These are phyloP conservation scores for Acromyrmex heyeri DNA, from an alignment of 1,140 invertebrate species.

Conservation along the genomic window DNA sequence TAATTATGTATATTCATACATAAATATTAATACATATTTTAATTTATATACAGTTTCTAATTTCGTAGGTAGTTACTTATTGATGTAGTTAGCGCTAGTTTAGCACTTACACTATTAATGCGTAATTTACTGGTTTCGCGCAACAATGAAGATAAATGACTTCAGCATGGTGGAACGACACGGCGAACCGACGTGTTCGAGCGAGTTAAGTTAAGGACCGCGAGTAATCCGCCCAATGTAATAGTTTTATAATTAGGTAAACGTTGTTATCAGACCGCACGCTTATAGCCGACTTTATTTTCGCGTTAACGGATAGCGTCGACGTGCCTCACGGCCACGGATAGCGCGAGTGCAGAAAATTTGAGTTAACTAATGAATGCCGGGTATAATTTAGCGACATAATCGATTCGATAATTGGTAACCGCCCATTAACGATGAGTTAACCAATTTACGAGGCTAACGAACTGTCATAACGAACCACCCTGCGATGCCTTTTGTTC, in stretches of 20 bases:
- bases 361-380: constrained; percentile 71
- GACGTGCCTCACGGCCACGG: neutral
- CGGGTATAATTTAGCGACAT: constrained; percentile 70
- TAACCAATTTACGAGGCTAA: constrained; percentile 73
- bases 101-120: constrained; percentile 26
- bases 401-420: constrained; percentile 76
- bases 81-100: constrained; percentile 19
- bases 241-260: constrained; percentile 62
- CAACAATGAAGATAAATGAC: constrained; percentile 49
- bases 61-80: neutral
- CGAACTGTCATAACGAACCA: constrained; percentile 77
- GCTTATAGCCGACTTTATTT: constrained; percentile 58
- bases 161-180: constrained; percentile 36
- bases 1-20: neutral
- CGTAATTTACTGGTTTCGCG: constrained; percentile 37
- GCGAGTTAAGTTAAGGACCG: constrained; percentile 25
- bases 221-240: constrained; percentile 50
- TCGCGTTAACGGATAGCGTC: constrained; percentile 39
- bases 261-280: constrained; percentile 17
- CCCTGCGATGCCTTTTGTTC: constrained; percentile 68
- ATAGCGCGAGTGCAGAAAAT: constrained; percentile 66
- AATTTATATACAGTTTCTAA: neutral
- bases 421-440: constrained; percentile 72
- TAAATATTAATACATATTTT: neutral
- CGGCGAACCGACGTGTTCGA: constrained; percentile 10